These are phyloP conservation scores for Thymelicus acteon DNA, from an alignment of 2,888 invertebrate genomes.

Conservation along the genomic window DNA sequence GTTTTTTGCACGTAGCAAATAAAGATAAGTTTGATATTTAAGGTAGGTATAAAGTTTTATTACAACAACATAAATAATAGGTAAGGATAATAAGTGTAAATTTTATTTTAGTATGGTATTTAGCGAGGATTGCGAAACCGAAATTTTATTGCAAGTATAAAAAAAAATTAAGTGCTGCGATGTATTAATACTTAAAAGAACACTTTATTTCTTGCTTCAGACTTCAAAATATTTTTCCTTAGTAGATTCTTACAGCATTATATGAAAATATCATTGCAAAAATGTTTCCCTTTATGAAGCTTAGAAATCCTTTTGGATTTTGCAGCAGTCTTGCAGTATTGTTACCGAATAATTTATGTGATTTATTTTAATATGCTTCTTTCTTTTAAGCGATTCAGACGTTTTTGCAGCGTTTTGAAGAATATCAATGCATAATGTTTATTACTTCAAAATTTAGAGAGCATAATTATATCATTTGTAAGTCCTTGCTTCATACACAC, in stretches of 20 bases:
- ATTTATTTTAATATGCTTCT: neutral
- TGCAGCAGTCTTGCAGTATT: slow-evolving; percentile 16
- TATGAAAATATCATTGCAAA: slow-evolving; percentile 27
- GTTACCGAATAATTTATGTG: slow-evolving; percentile 13
- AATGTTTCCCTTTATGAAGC: slow-evolving; percentile 22
- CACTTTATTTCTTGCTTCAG: slow-evolving; percentile 20
- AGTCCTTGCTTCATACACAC: too few species aligned
- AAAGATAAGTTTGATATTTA: too few species aligned
- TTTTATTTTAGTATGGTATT: slow-evolving; percentile 20
- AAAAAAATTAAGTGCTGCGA: slow-evolving; percentile 19
- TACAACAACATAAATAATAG: neutral
- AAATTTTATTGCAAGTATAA: slow-evolving; percentile 26
- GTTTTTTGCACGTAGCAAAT: too few species aligned
- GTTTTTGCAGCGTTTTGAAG: neutral
- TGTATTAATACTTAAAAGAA: slow-evolving; percentile 20
- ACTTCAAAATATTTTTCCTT: slow-evolving; percentile 12
- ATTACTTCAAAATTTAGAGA: too few species aligned
- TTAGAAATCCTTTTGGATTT: slow-evolving; percentile 28
- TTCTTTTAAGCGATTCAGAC: neutral
- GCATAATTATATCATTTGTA: too few species aligned
- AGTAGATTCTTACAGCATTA: neutral
- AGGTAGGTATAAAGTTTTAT: too few species aligned
- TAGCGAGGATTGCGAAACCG: neutral
- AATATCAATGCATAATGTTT: neutral
- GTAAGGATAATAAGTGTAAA: neutral